Evolutionary conservation across 2,888 invertebrate species (phyloP).

Genomic region (Erynnis tages): DNA sequence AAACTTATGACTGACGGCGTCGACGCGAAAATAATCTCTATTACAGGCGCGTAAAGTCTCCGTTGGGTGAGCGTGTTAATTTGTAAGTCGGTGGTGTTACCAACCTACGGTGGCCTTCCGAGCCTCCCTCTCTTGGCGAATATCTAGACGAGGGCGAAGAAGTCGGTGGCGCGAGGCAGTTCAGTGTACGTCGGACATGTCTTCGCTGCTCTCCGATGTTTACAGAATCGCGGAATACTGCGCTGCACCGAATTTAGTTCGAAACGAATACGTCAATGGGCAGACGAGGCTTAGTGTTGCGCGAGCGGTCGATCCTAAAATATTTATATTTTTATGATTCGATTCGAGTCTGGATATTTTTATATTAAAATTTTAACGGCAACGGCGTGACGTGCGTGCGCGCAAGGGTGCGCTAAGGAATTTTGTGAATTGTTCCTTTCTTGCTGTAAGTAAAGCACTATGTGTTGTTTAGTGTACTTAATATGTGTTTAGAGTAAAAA

Average conservation of each 20-base stretch:
- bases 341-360: slow-evolving; percentile 63
- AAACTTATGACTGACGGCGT: slow-evolving; percentile 36
- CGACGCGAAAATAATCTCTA: slow-evolving; percentile 41
- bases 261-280: slow-evolving; percentile 79
- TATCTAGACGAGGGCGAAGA: slow-evolving; percentile 40
- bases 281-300: slow-evolving; percentile 58
- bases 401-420: slow-evolving; percentile 35
- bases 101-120: slow-evolving; percentile 48
- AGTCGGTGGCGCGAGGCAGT: slow-evolving; percentile 41
- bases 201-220: slow-evolving; percentile 63
- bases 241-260: slow-evolving; percentile 79
- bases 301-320: slow-evolving; percentile 65
- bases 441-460: slow-evolving; percentile 38
- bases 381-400: slow-evolving; percentile 58
- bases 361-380: slow-evolving; percentile 70
- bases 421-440: slow-evolving; percentile 35
- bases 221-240: slow-evolving; percentile 78
- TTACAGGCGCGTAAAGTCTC: slow-evolving; percentile 24
- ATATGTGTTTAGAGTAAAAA: slow-evolving; percentile 16
- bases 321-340: slow-evolving; percentile 76
- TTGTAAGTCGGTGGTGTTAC: slow-evolving; percentile 47
- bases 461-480: slow-evolving; percentile 30
- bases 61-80: slow-evolving; percentile 35
- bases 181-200: slow-evolving; percentile 55
- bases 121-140: slow-evolving; percentile 42